Evolutionary conservation across 2,113 vertebrate genomes (phyloP).

Genomic region (Dascyllus trimaculatus): DNA sequence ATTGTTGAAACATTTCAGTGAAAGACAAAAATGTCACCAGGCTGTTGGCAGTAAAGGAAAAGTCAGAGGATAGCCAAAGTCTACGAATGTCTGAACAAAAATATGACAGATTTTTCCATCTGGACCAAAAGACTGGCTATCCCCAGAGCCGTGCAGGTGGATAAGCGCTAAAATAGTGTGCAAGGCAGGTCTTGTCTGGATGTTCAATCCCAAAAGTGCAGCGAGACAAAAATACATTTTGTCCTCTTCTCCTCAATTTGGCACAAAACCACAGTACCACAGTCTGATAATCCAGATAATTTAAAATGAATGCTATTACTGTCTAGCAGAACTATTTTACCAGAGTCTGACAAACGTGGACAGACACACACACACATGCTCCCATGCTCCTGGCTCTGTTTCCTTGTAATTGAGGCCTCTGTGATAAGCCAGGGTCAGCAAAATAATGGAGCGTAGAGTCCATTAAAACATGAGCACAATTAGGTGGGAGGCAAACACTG

Average conservation of each 20-base stretch:
- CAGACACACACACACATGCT: slow-evolving; percentile 27
- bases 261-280: neutral
- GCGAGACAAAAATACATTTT: neutral
- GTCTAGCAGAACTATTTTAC: slow-evolving; percentile 23
- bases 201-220: neutral
- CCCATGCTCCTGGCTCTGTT: slow-evolving; percentile 39
- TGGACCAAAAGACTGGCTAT: too few relatives aligned
- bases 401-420: slow-evolving; percentile 72
- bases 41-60: too few relatives aligned
- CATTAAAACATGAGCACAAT: slow-evolving; percentile 78
- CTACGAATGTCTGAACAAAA: too few relatives aligned
- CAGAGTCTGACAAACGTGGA: slow-evolving; percentile 25
- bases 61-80: too few relatives aligned
- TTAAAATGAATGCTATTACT: slow-evolving; percentile 32
- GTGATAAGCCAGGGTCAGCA: slow-evolving; percentile 64
- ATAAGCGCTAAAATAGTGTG: neutral
- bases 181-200: too few relatives aligned
- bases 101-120: too few relatives aligned
- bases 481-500: slow-evolving; percentile 78
- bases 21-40: too few relatives aligned
- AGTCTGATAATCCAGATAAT: slow-evolving; percentile 8
- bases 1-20: neutral
- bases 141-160: neutral
- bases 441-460: slow-evolving; percentile 72
- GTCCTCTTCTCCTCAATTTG: neutral